Conservation (phyloP, 2,888 invertebrate species). For the Dusona sp. region DNA sequence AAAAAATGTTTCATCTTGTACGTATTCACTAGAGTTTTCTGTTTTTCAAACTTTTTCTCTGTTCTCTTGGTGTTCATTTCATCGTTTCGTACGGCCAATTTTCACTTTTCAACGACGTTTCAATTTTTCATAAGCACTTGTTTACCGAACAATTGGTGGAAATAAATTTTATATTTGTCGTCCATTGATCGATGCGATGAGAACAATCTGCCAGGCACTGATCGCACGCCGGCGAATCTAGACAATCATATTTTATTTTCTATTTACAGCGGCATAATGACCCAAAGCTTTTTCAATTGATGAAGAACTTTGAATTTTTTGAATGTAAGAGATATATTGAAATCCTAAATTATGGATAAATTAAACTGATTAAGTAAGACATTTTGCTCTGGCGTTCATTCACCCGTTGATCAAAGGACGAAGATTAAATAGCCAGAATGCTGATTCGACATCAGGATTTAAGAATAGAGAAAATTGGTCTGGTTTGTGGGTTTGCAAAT, state of each 20-base stretch:
- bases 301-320: background rate
- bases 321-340: background rate
- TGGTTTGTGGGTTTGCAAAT: constrained; percentile 50
- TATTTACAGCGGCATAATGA: background rate
- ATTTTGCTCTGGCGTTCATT: background rate
- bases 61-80: constrained; percentile 48
- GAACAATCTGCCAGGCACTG: background rate
- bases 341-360: background rate
- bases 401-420: background rate
- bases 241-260: background rate
- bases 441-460: background rate
- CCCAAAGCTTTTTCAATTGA: background rate
- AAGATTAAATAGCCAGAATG: background rate
- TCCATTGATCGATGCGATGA: background rate
- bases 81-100: constrained; percentile 63
- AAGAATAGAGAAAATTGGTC: constrained; percentile 52
- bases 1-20: constrained; percentile 26
- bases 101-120: constrained; percentile 55
- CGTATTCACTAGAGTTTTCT: constrained; percentile 52
- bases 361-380: no score
- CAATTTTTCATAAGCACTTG: background rate
- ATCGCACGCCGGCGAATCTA: background rate
- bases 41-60: constrained; percentile 37
- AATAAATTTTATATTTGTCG: background rate
- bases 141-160: background rate